These are phyloP conservation scores for Entomobrya multifasciata DNA, from an alignment of 2,888 invertebrate species.

Conservation along the genomic window DNA sequence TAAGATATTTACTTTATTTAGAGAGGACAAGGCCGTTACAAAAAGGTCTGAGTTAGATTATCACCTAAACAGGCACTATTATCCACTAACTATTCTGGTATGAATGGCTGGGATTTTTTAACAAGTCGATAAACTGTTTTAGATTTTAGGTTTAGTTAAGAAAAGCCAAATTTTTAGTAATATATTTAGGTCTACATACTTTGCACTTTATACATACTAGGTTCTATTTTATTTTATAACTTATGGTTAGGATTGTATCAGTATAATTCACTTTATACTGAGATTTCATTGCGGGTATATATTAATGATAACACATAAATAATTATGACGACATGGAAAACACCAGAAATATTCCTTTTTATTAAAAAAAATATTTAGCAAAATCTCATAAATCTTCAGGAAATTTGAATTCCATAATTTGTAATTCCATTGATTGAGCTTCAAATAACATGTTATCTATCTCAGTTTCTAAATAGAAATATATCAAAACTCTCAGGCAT, in stretches of 20 bases:
- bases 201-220: no score
- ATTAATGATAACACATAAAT: no score
- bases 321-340: slow-evolving; percentile 22
- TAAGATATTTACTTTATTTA: background rate
- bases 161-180: slow-evolving; percentile 43
- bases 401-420: slow-evolving; percentile 37
- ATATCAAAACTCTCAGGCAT: no score
- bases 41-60: background rate
- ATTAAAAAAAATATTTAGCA: slow-evolving; percentile 4
- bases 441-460: background rate
- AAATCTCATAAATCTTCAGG: slow-evolving; percentile 61
- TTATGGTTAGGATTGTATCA: background rate
- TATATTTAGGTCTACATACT: no score
- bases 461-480: no score
- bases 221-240: no score
- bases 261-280: slow-evolving; percentile 53
- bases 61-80: slow-evolving; percentile 21
- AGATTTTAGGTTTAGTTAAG: background rate
- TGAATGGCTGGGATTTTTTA: slow-evolving; percentile 61
- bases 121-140: background rate
- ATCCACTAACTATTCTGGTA: slow-evolving; percentile 42
- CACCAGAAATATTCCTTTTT: slow-evolving; percentile 22
- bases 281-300: slow-evolving; percentile 76
- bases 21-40: background rate
- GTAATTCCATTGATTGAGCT: background rate